A percentile compares a stretch with the other conserved stretches of the same genome.
phyloP scores from a whole-genome alignment of 2,888 invertebrate species.

The Phania funesta region DNA sequence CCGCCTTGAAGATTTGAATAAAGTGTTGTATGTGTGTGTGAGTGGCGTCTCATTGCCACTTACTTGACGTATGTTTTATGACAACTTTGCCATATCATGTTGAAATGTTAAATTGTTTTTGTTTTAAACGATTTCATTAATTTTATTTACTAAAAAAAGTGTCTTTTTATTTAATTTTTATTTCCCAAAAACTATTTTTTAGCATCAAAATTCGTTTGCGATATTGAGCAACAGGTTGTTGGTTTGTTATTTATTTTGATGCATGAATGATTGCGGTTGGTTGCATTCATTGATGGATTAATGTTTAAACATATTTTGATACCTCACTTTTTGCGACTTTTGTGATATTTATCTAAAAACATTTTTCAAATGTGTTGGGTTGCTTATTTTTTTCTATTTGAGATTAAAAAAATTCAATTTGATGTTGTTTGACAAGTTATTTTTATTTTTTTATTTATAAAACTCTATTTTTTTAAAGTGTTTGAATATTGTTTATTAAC shows the following conservation, averaged over 20 bases:
- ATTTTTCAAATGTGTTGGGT: no score
- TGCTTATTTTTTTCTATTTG: not conserved
- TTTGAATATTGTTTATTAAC: slow-evolving; percentile 13
- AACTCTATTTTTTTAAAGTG: slow-evolving; percentile 4
- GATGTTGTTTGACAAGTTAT: slow-evolving; percentile 44
- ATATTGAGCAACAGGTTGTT: slow-evolving; percentile 28
- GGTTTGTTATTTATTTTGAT: slow-evolving; percentile 3
- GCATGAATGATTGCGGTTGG: slow-evolving; percentile 9
- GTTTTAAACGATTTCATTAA: slow-evolving; percentile 22
- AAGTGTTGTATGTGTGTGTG: not conserved
- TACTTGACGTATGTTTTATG: slow-evolving; percentile 51
- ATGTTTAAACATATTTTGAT: slow-evolving; percentile 25
- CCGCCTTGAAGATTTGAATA: not conserved
- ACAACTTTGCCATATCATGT: slow-evolving; percentile 54
- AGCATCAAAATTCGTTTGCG: slow-evolving; percentile 3
- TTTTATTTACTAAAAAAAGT: slow-evolving; percentile 11
- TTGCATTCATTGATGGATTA: slow-evolving; percentile 23
- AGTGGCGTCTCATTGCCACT: slow-evolving; percentile 51
- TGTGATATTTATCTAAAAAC: slow-evolving; percentile 8
- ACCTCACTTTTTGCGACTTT: slow-evolving; percentile 1
- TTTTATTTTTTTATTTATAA: not conserved
- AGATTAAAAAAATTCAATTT: slow-evolving; percentile 34
- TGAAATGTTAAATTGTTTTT: slow-evolving; percentile 23
- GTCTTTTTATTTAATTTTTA: slow-evolving; percentile 6
- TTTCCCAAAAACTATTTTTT: not conserved